phyloP scores from a whole-genome alignment of 2,113 vertebrate species.

The Carettochelys insculpta region DNA sequence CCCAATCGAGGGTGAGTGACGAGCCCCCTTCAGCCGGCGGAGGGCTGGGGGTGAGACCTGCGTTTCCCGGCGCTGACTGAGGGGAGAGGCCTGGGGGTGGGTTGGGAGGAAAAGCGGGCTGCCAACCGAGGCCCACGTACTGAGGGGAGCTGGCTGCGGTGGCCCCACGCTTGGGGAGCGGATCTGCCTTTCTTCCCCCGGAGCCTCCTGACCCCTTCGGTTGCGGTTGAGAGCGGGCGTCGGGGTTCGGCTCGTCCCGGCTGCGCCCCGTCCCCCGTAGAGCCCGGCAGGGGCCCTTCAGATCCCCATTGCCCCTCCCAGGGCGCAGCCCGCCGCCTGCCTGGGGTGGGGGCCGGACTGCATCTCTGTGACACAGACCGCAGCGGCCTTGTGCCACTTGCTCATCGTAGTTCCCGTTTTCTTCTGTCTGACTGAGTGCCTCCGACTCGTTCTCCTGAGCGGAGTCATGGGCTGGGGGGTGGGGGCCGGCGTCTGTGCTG shows the following conservation, averaged over 20 bases:
- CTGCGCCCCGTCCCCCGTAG: too few relatives aligned
- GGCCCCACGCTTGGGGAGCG: not conserved
- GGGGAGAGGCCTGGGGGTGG: too few relatives aligned
- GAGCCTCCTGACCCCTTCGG: not conserved
- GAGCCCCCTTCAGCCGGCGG: not conserved
- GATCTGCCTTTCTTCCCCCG: not conserved
- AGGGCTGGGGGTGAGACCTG: too few relatives aligned
- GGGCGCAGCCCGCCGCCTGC: not conserved
- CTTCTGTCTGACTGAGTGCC: not conserved
- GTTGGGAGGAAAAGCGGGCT: not conserved
- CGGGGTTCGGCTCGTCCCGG: too few relatives aligned
- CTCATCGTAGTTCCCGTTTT: not conserved
- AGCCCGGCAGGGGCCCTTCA: too few relatives aligned
- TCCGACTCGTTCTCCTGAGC: not conserved
- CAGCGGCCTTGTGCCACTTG: not conserved
- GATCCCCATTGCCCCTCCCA: not conserved
- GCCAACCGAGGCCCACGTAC: too few relatives aligned
- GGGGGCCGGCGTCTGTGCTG: not conserved
- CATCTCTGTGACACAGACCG: not conserved
- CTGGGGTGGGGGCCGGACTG: not conserved
- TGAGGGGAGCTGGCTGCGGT: not conserved
- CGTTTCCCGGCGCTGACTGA: not conserved
- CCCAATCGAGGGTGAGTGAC: slow-evolving; percentile 92
- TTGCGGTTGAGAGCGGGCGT: too few relatives aligned
- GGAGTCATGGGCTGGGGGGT: not conserved